Base-by-base conservation (phyloP, 2,888 invertebrate genomes). In the Neuroscelio doddi region DNA sequence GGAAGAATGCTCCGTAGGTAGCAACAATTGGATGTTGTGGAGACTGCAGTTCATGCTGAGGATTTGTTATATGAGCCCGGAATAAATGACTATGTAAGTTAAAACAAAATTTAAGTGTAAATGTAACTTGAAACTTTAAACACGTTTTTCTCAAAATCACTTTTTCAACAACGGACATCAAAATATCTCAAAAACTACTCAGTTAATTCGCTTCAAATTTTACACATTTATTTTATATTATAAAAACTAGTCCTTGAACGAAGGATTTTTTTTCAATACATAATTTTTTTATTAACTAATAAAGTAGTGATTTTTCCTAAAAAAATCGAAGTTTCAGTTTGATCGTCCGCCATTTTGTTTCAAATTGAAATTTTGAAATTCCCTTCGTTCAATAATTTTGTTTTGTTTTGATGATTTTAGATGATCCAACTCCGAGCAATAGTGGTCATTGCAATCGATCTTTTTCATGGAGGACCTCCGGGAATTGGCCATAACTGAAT, bases 1-100 rank as follows among this genome's bases (percentile, higher is more conserved):
- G 64, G 39, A 30, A 68, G 64, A 69, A 69, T 68, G 42, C 16
- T 15, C 47, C 52, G 59, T n/a, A 34, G 51, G 29, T 46, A 59
- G 27, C 26, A 44, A 1, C 47, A 64, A 53, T 42, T 53, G 3
- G 27, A 36, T 8, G 10, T 46, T 21, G 4, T 53, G 15, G 68
- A 57, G 39, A 34, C 58, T 59, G 21, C 58, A 12, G 27, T 26
- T 49, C 26, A 1, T 2, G 47, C 39, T 14, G 59, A 46, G 15
- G 30, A 9, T 1, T 9, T 9, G 3, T 15, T 46, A 0, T 46
- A 46, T 46, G 15, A 10, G 2, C 46, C 32, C 15, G 30, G 32
- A 29, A 46, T 29, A 15, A 29, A 46, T 30, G 46, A 46, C 10
- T 46, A 15, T 30, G 32, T 46, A 29, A 46, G 32, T 27, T 15